Percentiles rank a stretch among this genome's conserved stretches.
These are phyloP conservation scores for Etheostoma perlongum DNA, from an alignment of 2,797 vertebrate genomes.

Conservation along the genomic window DNA sequence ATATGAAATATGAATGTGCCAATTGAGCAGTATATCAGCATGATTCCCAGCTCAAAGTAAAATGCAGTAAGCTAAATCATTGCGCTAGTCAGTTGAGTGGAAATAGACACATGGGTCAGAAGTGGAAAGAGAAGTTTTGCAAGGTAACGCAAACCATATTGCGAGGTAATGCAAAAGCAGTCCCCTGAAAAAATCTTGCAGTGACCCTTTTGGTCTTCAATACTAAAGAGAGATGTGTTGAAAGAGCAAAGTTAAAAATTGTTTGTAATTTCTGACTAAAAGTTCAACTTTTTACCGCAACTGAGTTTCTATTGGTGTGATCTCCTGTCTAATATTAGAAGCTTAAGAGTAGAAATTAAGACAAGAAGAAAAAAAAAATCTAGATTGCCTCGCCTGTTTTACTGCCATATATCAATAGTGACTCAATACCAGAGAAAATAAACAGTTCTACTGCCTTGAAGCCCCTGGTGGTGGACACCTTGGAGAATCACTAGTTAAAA, in stretches of 20 bases:
- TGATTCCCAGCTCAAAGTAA: too few relatives aligned
- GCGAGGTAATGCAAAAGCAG: too few relatives aligned
- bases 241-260: constrained; percentile 10
- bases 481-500: neutral
- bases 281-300: neutral
- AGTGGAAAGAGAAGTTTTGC: too few relatives aligned
- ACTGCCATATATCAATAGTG: neutral
- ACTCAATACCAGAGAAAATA: neutral
- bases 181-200: too few relatives aligned
- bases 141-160: too few relatives aligned
- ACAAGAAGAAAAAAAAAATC: too few relatives aligned
- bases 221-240: constrained; percentile 15
- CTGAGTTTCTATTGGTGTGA: neutral
- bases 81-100: too few relatives aligned
- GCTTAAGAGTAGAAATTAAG: neutral
- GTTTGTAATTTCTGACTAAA: constrained; percentile 1
- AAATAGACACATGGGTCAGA: too few relatives aligned
- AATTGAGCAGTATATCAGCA: too few relatives aligned
- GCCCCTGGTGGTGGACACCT: neutral
- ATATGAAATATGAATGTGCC: too few relatives aligned
- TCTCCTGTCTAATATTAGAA: neutral
- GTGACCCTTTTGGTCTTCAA: too few relatives aligned
- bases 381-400: neutral
- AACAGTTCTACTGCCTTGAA: neutral
- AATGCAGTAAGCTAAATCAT: too few relatives aligned